These are phyloP conservation scores for Leucania comma DNA, from an alignment of 2,888 invertebrate genomes.

Conservation along the genomic window DNA sequence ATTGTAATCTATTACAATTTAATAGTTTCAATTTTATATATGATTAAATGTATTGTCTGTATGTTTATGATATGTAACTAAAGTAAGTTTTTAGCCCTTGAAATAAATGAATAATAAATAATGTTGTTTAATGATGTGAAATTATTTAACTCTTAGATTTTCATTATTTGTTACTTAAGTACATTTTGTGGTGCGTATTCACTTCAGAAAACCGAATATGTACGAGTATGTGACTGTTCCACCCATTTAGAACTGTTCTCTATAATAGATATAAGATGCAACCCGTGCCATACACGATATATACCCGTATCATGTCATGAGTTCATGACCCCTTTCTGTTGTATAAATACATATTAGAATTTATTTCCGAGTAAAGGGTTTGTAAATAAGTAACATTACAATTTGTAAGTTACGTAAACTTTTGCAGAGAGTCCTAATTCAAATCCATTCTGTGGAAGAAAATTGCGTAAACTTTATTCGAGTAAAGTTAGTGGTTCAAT, in stretches of 20 bases:
- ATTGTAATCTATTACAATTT: too few species aligned
- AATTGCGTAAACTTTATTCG: slow-evolving; percentile 13
- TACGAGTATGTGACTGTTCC: too few species aligned
- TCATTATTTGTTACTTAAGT: too few species aligned
- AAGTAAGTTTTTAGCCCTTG: too few species aligned
- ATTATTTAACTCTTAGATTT: background rate
- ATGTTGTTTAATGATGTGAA: background rate
- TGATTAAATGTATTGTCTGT: too few species aligned
- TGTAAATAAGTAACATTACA: background rate
- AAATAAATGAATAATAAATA: too few species aligned
- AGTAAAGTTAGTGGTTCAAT: background rate
- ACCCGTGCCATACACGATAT: background rate
- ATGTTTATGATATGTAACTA: too few species aligned
- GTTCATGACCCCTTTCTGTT: slow-evolving; percentile 6
- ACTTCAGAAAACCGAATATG: too few species aligned
- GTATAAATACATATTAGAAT: slow-evolving; percentile 12
- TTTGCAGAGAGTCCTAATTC: slow-evolving; percentile 3
- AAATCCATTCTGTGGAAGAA: background rate
- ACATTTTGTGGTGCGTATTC: too few species aligned
- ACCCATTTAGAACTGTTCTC: too few species aligned
- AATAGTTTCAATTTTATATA: too few species aligned
- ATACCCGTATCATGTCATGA: background rate
- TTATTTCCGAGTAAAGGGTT: background rate
- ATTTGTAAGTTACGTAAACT: slow-evolving; percentile 12
- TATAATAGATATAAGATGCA: background rate